Percentiles rank a stretch among this genome's conserved stretches.
These are phyloP conservation scores for Dryocosmus kuriphilus DNA, from an alignment of 2,888 invertebrate genomes.

Conservation along the genomic window DNA sequence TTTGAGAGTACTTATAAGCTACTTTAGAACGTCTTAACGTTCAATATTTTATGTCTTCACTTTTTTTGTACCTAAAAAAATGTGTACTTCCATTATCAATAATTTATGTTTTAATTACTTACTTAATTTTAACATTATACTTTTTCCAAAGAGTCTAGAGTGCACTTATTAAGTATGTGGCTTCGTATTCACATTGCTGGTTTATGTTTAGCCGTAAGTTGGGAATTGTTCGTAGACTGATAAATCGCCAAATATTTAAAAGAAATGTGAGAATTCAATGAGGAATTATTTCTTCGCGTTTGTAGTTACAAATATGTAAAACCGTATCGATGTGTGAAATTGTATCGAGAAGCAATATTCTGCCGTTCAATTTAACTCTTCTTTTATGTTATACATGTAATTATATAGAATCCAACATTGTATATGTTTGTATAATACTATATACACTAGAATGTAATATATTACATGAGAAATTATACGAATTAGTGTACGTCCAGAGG, in stretches of 20 bases:
- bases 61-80: background rate
- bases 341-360: conserved; percentile 2
- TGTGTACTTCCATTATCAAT: background rate
- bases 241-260: conserved; percentile 26
- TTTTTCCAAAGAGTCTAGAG: background rate
- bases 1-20: conserved; percentile 27
- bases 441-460: conserved; percentile 50
- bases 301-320: background rate
- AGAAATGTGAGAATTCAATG: background rate
- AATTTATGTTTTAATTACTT: background rate
- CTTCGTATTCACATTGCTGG: conserved; percentile 10
- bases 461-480: conserved; percentile 39
- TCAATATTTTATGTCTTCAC: background rate
- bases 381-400: background rate
- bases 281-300: conserved; percentile 15
- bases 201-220: conserved; percentile 18
- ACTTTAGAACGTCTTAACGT: background rate
- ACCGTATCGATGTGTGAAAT: conserved; percentile 21
- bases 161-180: conserved; percentile 5
- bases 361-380: conserved; percentile 9
- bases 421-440: conserved; percentile 66
- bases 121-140: background rate
- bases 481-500: conserved; percentile 8
- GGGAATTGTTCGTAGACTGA: conserved; percentile 10
- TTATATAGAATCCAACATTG: conserved; percentile 51